A percentile compares a stretch with the other conserved stretches of the same genome.
phyloP scores from a whole-genome alignment of 2,113 vertebrate genomes.

The Mobula hypostoma region DNA sequence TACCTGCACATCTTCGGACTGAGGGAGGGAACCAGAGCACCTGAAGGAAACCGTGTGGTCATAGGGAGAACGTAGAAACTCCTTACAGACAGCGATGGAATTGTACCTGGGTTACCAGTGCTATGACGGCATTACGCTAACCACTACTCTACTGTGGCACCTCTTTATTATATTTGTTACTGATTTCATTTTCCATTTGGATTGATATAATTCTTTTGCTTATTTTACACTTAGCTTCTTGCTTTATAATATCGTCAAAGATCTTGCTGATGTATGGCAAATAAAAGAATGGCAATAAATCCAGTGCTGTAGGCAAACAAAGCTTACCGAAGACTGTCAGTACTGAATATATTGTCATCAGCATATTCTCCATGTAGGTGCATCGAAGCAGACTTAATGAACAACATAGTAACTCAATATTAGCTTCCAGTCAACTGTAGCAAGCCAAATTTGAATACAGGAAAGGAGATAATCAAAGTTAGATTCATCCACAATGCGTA shows the following conservation, averaged over 20 bases:
- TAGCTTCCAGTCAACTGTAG: neutral
- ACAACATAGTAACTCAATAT: neutral
- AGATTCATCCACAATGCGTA: neutral
- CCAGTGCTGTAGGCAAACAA: conserved; percentile 3
- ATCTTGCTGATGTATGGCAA: conserved; percentile 16
- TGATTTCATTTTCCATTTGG: neutral
- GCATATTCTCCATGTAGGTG: conserved; percentile 6
- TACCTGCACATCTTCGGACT: too few relatives aligned
- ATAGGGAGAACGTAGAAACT: too few relatives aligned
- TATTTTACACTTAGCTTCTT: neutral
- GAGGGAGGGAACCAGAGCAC: too few relatives aligned
- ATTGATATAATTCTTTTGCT: neutral
- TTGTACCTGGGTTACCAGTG: too few relatives aligned
- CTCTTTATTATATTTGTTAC: neutral
- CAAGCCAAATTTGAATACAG: conserved; percentile 22
- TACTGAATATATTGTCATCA: conserved; percentile 1
- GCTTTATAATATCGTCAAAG: neutral
- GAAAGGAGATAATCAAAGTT: neutral
- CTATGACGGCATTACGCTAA: too few relatives aligned
- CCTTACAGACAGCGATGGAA: too few relatives aligned
- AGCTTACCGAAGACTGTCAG: neutral
- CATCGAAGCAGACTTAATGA: neutral
- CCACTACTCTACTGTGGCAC: too few relatives aligned
- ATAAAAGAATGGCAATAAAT: neutral
- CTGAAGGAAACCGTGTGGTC: too few relatives aligned